Evolutionary conservation across 2,113 vertebrate species (phyloP).

Genomic region (Eleginops maclovinus): DNA sequence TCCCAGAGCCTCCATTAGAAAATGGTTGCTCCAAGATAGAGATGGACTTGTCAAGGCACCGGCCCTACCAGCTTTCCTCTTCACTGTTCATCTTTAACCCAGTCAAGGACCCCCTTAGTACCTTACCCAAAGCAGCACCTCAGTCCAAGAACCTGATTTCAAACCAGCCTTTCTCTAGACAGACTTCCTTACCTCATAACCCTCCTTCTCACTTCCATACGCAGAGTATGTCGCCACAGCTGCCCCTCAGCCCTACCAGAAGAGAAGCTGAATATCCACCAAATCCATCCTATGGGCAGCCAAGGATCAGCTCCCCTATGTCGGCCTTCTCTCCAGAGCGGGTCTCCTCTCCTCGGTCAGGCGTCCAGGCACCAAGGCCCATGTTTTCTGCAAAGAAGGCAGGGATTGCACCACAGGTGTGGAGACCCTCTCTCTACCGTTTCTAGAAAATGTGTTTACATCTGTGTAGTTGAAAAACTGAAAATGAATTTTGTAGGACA

Average conservation of each 20-base stretch:
- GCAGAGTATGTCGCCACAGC: slow-evolving; percentile 78
- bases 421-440: slow-evolving; percentile 92
- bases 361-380: slow-evolving; percentile 90
- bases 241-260: slow-evolving; percentile 64
- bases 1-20: slow-evolving; percentile 82
- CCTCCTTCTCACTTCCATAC: slow-evolving; percentile 81
- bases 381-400: slow-evolving; percentile 93
- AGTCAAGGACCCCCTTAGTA: slow-evolving; percentile 84
- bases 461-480: slow-evolving; percentile 14
- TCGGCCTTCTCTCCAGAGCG: slow-evolving; percentile 77
- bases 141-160: slow-evolving; percentile 79
- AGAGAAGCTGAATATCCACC: slow-evolving; percentile 60
- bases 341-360: slow-evolving; percentile 84
- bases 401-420: slow-evolving; percentile 97
- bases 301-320: slow-evolving; percentile 81
- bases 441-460: slow-evolving; percentile 77
- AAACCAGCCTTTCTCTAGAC: slow-evolving; percentile 71
- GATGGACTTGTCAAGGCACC: slow-evolving; percentile 90
- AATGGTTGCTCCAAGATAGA: slow-evolving; percentile 89
- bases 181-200: slow-evolving; percentile 83
- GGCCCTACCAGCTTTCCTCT: slow-evolving; percentile 91
- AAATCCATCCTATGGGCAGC: slow-evolving; percentile 43
- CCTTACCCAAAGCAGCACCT: slow-evolving; percentile 84
- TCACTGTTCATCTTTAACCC: slow-evolving; percentile 94
- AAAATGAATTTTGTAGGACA: neutral